Base-by-base conservation (phyloP, 2,797 vertebrate species). In the Molossus molossus region DNA sequence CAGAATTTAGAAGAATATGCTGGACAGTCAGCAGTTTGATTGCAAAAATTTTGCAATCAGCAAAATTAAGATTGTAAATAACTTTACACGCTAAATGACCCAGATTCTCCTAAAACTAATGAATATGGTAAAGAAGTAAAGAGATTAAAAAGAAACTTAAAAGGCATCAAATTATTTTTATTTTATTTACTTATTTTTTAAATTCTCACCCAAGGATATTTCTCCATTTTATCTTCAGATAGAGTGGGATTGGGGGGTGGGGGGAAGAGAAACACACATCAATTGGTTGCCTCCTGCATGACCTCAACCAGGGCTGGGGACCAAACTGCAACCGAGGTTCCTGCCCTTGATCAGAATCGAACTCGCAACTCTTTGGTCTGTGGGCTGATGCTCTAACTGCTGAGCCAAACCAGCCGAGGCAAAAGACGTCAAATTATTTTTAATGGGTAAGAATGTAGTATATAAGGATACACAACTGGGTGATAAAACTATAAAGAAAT, bases 31-130 rank as follows among this genome's bases (percentile, higher is more conserved):
- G 50, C 62, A 72, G 10, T 90, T 91, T 4, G 3, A 76, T 0
- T 89, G 33, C n/a, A 90, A 72, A 87, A 14, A 79, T 58, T 73
- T 65, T 86, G 29, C 60, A 50, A 86, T 55, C 33, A 79, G 48
- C 29, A 79, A 90, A 90, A 77, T 64, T 94, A 55, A 86, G 33
- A 45, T 5, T 76, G 8, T 86, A 62, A 91, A 37, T 87, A 90
- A 76, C 12, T 33, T 92, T 53, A 90, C 10, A 82, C 4, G 23
- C 14, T 69, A 81, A 86, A 25, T 64, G 45, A 40, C 60, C 37
- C 62, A 33, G n/a, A 48, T 48, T 81, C 33, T 85, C 89, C 20
- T 58, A 89, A 88, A 82, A 83, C 23, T 21, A 40, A 65, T 50
- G 23, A 62, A 3, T 17, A 73, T 65, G 50, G 33, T 81, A 90